These are phyloP conservation scores for Pseudomyrmex pallidus DNA, from an alignment of 1,140 invertebrate species.

Conservation along the genomic window DNA sequence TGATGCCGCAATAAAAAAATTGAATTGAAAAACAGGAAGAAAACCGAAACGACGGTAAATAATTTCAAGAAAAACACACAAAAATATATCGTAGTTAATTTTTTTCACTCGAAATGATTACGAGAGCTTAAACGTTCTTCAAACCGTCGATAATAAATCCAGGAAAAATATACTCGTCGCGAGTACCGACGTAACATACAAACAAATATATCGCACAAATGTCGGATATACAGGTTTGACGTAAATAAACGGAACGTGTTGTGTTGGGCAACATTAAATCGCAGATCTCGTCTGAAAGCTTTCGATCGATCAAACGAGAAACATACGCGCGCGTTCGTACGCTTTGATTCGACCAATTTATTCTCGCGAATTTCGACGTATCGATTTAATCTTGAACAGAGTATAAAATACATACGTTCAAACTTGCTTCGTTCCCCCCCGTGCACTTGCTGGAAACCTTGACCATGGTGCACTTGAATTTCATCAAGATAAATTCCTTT, in stretches of 20 bases:
- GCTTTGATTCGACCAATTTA: not conserved
- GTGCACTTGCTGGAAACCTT: constrained; percentile 65
- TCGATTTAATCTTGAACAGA: not conserved
- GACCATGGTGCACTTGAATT: constrained; percentile 67
- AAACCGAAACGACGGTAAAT: not conserved
- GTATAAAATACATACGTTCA: too few relatives aligned
- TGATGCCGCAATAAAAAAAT: too few relatives aligned
- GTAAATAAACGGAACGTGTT: constrained; percentile 26
- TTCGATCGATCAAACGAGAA: constrained; percentile 21
- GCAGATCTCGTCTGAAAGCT: constrained; percentile 29
- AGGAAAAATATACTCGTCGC: constrained; percentile 35
- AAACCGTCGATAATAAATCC: constrained; percentile 38
- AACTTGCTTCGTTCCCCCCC: constrained; percentile 56
- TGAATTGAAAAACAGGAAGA: too few relatives aligned
- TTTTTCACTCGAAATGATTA: constrained; percentile 3
- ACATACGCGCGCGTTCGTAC: not conserved
- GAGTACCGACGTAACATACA: constrained; percentile 12
- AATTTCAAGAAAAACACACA: not conserved
- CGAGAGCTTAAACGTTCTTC: constrained; percentile 26
- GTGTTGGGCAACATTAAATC: not conserved
- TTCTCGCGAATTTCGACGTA: not conserved
- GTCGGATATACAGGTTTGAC: constrained; percentile 25
- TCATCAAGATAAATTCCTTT: constrained; percentile 57
- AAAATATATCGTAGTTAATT: not conserved
- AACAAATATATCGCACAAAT: constrained; percentile 43